Evolutionary conservation across 2,888 invertebrate species (phyloP), one percentile per base, ranked within the genome.

Genomic region (Platycnemis pennipes): DNA sequence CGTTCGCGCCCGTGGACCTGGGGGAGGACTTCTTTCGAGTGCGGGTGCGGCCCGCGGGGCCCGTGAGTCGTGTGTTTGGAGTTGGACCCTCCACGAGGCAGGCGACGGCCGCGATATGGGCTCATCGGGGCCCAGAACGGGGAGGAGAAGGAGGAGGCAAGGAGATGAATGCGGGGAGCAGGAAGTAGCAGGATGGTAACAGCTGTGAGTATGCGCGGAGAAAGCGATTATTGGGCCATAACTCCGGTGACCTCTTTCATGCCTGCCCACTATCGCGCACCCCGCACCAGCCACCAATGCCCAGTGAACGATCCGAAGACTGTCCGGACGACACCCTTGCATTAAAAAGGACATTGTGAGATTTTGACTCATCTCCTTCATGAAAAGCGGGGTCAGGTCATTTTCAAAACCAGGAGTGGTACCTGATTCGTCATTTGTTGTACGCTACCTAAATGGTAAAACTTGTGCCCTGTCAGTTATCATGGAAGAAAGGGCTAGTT

Each of bases 131-230:
- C 88, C 49, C 49, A 88, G 26, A 87, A n/a, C n/a, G 56, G 56
- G 53, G 26, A 46, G 88, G 53, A 45, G 88, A 89, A 26, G 37
- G 5, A 89, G 69, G 63, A 44, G 91, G 88, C n/a, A n/a, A n/a
- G n/a, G n/a, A n/a, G n/a, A n/a, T n/a, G n/a, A 19, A 22, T n/a
- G 37, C 31, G 89, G 63, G 56, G 89, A 56, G 77, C 77, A 89
- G 53, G 53, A 91, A 63, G 63, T 63, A 44, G 56, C 91, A 22
- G 31, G 89, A 89, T 26, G 44, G 91, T 91, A 91, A 91, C 91
- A 91, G 63, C 63, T 91, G 91, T 91, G 42, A 26, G 91, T 91
- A 91, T 91, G 63, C 44, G 63, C 63, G 63, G 91, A 91, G 91
- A 91, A 91, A 91, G 91, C 91, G 44, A 49, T 53, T 56, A 53